Percentiles rank a stretch among this genome's conserved stretches.
Conservation (phyloP, 2,113 vertebrate genomes). For the Apaloderma vittatum region DNA sequence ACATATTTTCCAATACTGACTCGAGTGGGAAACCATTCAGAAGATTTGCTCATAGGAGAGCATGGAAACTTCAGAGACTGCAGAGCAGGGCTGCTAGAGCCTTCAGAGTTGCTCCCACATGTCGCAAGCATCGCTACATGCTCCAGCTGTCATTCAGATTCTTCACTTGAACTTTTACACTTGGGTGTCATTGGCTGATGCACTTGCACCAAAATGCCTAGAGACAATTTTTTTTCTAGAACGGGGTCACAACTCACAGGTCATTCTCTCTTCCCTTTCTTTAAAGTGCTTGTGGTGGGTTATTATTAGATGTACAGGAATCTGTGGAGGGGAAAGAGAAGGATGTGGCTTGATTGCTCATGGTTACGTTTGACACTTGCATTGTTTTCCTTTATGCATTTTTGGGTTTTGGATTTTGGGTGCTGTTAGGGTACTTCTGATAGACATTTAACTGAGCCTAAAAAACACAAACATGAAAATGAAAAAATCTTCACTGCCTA, state of each 20-base stretch:
- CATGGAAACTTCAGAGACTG: neutral
- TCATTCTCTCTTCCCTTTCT: neutral
- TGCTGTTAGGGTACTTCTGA: neutral
- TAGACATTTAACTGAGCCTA: neutral
- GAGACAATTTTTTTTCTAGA: neutral
- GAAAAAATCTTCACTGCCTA: neutral
- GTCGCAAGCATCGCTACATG: fast-evolving
- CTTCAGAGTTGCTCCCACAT: fast-evolving
- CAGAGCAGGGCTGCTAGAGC: neutral
- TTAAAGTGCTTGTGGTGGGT: neutral
- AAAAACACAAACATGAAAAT: neutral
- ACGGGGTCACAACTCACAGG: neutral
- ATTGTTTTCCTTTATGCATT: neutral
- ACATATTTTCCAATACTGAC: neutral
- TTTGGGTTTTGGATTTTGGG: neutral
- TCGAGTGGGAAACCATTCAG: neutral
- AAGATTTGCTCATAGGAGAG: neutral
- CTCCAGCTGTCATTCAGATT: neutral
- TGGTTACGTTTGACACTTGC: neutral
- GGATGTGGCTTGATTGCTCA: neutral
- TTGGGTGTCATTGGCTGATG: neutral
- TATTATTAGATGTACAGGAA: neutral
- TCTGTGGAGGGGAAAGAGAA: neutral
- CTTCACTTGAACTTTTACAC: neutral
- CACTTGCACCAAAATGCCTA: neutral